Evolutionary conservation across 92 coral and sea anemone species (phyloP).

Genomic region (Ricordea florida): DNA sequence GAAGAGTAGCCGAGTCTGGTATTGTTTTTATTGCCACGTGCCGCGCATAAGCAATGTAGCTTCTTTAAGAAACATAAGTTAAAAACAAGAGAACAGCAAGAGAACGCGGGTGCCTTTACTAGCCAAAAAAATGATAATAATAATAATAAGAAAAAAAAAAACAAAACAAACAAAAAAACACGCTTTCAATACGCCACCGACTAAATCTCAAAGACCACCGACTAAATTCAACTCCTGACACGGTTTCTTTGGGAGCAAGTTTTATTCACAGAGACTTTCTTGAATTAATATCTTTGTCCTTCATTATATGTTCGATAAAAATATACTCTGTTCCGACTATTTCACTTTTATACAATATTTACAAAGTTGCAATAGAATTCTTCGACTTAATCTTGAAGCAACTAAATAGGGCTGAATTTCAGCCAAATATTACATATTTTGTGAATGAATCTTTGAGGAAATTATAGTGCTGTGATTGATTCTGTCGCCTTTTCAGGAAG

Average conservation of each 20-base stretch:
- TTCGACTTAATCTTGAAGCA: slow-evolving; percentile 8
- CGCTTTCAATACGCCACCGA: neutral
- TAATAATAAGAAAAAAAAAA: too few relatives aligned
- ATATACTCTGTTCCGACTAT: too few relatives aligned
- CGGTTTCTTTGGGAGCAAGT: neutral
- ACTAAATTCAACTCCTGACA: neutral
- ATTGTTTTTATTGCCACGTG: slow-evolving; percentile 14
- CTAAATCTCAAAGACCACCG: neutral
- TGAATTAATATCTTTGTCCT: neutral
- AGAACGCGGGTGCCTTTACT: neutral
- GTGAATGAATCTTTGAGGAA: too few relatives aligned
- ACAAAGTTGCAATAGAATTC: slow-evolving; percentile 14
- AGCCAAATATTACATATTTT: slow-evolving; percentile 21
- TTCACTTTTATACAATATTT: slow-evolving; percentile 23
- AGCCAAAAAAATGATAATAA: too few relatives aligned
- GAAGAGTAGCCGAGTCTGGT: neutral
- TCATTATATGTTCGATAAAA: slow-evolving; percentile 13
- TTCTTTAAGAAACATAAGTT: too few relatives aligned
- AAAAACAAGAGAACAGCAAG: neutral
- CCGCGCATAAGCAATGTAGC: slow-evolving; percentile 3
- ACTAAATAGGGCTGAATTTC: slow-evolving; percentile 21
- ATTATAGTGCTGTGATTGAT: too few relatives aligned
- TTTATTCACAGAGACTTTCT: neutral
- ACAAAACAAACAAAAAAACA: neutral
- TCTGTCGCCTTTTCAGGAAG: too few relatives aligned